phyloP scores from a whole-genome alignment of 2,888 invertebrate species.

The Mantis religiosa region DNA sequence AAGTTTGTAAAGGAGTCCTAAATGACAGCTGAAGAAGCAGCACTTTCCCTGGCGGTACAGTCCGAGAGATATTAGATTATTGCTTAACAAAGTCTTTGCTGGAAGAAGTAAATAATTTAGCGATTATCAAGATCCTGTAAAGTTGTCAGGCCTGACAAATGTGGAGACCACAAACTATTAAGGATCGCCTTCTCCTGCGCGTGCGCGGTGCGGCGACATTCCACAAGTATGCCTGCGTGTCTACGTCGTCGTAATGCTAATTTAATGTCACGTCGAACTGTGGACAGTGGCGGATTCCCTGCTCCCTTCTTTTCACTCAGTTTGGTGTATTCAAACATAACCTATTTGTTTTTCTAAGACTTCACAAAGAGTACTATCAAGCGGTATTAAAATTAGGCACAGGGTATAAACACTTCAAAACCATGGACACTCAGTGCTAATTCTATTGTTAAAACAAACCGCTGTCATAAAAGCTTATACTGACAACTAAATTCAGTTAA shows the following conservation, averaged over 20 bases:
- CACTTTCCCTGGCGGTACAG: background rate
- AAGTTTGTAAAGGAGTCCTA: background rate
- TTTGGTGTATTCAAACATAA: too few relatives aligned
- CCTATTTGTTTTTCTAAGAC: too few relatives aligned
- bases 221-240: background rate
- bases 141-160: background rate
- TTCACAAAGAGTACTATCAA: too few relatives aligned
- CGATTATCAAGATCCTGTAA: background rate
- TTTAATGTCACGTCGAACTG: background rate
- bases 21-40: background rate
- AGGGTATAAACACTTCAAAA: too few relatives aligned
- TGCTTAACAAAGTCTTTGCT: background rate
- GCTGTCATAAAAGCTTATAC: too few relatives aligned
- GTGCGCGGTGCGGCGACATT: background rate
- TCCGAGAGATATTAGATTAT: background rate
- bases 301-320: too few relatives aligned
- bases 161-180: background rate
- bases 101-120: background rate
- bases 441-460: too few relatives aligned
- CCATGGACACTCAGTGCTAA: too few relatives aligned
- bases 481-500: too few relatives aligned
- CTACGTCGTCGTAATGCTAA: background rate
- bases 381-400: too few relatives aligned
- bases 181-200: background rate
- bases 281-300: background rate